Percentiles rank a stretch among this genome's conserved stretches.
Evolutionary conservation across 2,797 vertebrate genomes (phyloP).

Genomic region (Picus viridis): DNA sequence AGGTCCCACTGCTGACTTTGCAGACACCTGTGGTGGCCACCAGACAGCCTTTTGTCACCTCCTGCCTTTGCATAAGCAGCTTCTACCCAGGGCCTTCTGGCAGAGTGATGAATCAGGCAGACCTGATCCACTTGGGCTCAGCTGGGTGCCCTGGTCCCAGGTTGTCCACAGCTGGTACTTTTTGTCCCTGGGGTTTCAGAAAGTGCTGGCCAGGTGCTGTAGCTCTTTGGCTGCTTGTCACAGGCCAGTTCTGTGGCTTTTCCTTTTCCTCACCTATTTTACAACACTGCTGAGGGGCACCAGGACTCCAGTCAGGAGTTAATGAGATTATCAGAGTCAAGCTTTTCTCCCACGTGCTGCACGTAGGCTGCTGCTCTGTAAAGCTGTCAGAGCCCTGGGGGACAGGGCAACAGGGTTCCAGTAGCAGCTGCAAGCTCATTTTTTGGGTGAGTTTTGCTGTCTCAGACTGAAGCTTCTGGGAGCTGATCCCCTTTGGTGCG

Average conservation of each 20-base stretch:
- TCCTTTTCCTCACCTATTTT: background rate
- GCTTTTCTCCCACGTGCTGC: background rate
- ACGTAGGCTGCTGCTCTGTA: background rate
- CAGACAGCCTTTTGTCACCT: background rate
- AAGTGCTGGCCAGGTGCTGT: background rate
- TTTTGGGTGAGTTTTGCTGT: background rate
- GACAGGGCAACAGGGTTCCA: background rate
- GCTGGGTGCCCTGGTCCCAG: background rate
- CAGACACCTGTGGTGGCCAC: background rate
- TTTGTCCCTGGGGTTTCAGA: background rate
- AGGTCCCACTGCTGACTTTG: background rate
- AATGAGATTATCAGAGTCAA: rapidly evolving
- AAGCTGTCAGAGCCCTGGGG: background rate
- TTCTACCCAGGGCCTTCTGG: background rate
- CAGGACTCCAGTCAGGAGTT: background rate
- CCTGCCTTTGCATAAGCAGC: background rate
- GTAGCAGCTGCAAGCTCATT: background rate
- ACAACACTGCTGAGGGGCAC: background rate
- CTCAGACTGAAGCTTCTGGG: background rate
- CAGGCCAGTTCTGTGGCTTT: background rate
- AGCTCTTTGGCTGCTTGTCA: background rate
- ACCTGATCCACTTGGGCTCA: background rate
- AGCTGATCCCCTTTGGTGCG: background rate
- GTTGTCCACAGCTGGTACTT: background rate
- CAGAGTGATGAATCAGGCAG: too few relatives aligned